Percentiles rank a stretch among this genome's conserved stretches.
These are phyloP conservation scores for Chaetodon trifascialis DNA, from an alignment of 2,113 vertebrate genomes.

Conservation along the genomic window DNA sequence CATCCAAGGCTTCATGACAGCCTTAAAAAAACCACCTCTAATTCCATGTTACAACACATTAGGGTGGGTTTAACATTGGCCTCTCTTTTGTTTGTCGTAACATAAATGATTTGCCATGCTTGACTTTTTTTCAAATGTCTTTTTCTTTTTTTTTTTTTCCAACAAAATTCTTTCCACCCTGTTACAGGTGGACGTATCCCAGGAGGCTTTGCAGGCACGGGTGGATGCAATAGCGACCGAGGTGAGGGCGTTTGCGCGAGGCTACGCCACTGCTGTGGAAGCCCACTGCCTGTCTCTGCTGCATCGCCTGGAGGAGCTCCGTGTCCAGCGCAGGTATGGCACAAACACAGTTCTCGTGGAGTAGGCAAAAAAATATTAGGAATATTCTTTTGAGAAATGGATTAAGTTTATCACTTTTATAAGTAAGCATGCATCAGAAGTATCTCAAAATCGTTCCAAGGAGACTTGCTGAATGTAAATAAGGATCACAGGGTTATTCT, in stretches of 20 bases:
- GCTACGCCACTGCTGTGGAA: constrained; percentile 87
- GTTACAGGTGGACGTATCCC: constrained; percentile 75
- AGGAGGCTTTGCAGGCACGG: constrained; percentile 69
- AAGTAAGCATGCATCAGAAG: neutral
- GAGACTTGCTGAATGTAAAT: too few species aligned
- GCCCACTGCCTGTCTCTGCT: constrained; percentile 88
- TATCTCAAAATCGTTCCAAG: neutral
- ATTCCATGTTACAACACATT: neutral
- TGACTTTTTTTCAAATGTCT: neutral
- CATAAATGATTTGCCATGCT: neutral
- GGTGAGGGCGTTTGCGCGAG: constrained; percentile 84
- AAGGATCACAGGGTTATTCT: neutral
- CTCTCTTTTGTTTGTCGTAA: neutral
- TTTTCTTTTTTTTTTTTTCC: neutral
- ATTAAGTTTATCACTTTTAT: neutral
- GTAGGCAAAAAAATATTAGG: neutral
- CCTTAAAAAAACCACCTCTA: neutral
- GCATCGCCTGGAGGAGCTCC: constrained; percentile 87
- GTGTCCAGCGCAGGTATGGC: constrained; percentile 79
- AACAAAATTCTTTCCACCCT: neutral
- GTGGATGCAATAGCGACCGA: constrained; percentile 81
- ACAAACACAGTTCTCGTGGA: too few species aligned
- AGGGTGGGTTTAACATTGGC: neutral
- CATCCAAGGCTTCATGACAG: neutral
- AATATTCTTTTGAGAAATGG: neutral